phyloP scores from a whole-genome alignment of 2,888 invertebrate species.

The Neoaliturus tenellus region DNA sequence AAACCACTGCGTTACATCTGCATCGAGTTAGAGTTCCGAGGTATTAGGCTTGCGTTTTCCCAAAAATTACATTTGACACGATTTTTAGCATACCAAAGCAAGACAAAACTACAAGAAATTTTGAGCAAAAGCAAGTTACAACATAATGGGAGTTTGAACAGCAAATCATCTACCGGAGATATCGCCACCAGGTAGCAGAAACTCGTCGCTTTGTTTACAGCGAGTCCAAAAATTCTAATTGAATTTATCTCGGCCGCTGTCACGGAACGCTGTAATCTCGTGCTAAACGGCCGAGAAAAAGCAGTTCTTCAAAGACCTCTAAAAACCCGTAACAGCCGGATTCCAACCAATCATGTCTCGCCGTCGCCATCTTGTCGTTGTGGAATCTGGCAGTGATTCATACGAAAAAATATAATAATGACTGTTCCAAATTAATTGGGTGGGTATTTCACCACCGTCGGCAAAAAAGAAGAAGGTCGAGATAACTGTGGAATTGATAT shows the following conservation, averaged over 20 bases:
- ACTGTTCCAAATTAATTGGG: slow-evolving; percentile 24
- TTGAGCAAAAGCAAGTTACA: too few relatives aligned
- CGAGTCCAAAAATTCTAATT: background rate
- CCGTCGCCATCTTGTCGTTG: background rate
- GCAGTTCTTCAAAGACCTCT: background rate
- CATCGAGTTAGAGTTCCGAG: too few relatives aligned
- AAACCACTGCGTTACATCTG: too few relatives aligned
- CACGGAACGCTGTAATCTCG: background rate
- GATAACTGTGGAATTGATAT: background rate
- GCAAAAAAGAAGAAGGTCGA: background rate
- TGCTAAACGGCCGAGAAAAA: background rate
- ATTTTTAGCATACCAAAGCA: too few relatives aligned
- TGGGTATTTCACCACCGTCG: background rate
- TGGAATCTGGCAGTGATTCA: slow-evolving; percentile 16
- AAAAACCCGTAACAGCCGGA: slow-evolving; percentile 41
- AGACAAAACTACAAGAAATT: too few relatives aligned
- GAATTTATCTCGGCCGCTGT: background rate
- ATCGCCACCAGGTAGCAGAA: too few relatives aligned
- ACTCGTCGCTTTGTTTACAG: background rate
- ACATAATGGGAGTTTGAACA: too few relatives aligned
- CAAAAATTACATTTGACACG: too few relatives aligned
- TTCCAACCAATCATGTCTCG: slow-evolving; percentile 18
- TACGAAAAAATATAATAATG: slow-evolving; percentile 38
- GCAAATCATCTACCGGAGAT: too few relatives aligned
- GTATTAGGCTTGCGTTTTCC: too few relatives aligned